phyloP scores from a whole-genome alignment of 2,797 vertebrate species.

The Alca torda region DNA sequence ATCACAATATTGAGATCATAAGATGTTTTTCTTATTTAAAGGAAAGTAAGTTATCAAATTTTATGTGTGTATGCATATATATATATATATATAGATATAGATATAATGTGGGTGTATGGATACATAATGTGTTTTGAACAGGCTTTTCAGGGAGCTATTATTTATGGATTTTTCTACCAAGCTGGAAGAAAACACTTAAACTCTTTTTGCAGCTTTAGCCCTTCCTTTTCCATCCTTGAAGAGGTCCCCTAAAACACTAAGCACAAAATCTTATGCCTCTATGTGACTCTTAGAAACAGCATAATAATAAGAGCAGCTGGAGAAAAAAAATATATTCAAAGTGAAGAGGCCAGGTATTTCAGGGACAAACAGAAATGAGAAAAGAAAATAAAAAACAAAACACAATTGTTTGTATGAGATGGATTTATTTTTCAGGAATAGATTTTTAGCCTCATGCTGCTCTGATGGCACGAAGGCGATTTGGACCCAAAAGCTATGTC shows the following conservation, averaged over 20 bases:
- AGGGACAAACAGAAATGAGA: background rate
- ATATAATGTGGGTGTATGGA: background rate
- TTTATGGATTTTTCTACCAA: background rate
- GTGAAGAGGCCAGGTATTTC: background rate
- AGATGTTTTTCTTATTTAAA: background rate
- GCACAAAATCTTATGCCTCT: background rate
- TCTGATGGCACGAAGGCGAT: background rate
- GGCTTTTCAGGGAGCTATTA: background rate
- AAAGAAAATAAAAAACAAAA: background rate
- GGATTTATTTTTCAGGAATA: background rate
- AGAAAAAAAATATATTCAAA: background rate
- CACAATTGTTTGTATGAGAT: background rate
- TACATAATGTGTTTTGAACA: background rate
- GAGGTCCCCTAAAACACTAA: background rate
- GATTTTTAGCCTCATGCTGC: background rate
- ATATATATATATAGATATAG: too few species aligned
- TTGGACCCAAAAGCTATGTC: background rate
- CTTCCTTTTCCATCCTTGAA: background rate
- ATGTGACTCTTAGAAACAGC: background rate
- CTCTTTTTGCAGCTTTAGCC: background rate
- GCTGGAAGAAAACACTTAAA: background rate
- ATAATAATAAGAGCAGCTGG: background rate
- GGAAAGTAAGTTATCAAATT: background rate
- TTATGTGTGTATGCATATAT: background rate
- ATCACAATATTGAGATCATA: background rate